Evolutionary conservation across 2,113 vertebrate species (phyloP), one percentile per base, ranked within the genome.

Genomic region (Anas platyrhynchos): DNA sequence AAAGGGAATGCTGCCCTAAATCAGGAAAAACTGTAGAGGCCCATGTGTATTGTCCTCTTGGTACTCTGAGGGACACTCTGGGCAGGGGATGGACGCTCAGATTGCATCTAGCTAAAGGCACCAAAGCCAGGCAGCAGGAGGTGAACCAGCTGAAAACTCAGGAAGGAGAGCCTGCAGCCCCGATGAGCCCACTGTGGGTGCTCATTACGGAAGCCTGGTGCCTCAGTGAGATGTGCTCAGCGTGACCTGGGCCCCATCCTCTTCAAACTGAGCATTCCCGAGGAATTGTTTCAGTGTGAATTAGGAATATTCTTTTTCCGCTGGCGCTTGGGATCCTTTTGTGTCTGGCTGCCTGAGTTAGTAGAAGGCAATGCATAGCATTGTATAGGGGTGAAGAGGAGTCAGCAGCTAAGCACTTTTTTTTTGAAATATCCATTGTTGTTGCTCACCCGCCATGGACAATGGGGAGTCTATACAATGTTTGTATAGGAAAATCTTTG

Each of bases 11-110:
- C 25, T 63, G 12, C 46, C 31, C 25, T 32, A 41, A 59, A 41
- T 3, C 54, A 34, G 4, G 16, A 29, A 41, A 11, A 56, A 31
- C 18, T 7, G 4, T 16, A 36, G 34, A 50, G 31, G 21, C 20
- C 58, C 10, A 3, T 3, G 34, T 1, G 2, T 11, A 41, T 8
- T 32, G 18, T n/a, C 58, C n/a, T 29, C 5, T 31, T 32, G 16
- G 18, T 29, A 65, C 38, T 26, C 56, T 65, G 7, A 38, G 36
- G 29, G 38, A 12, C 16, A 5, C 6, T 29, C 16, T 29, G 36
- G 36, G 62, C 16, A 29, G 36, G 11, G 26, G 11, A 41, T 13
- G 14, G 26, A 65, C 6, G 36, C 62, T 20, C 16, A 41, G 17
- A 41, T 20, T 65, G 8, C 63, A 23, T 31, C 63, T 48, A 3